A percentile compares a stretch with the other conserved stretches of the same genome.
phyloP scores from a whole-genome alignment of 2,113 vertebrate genomes.

The Larimichthys polyactis region DNA sequence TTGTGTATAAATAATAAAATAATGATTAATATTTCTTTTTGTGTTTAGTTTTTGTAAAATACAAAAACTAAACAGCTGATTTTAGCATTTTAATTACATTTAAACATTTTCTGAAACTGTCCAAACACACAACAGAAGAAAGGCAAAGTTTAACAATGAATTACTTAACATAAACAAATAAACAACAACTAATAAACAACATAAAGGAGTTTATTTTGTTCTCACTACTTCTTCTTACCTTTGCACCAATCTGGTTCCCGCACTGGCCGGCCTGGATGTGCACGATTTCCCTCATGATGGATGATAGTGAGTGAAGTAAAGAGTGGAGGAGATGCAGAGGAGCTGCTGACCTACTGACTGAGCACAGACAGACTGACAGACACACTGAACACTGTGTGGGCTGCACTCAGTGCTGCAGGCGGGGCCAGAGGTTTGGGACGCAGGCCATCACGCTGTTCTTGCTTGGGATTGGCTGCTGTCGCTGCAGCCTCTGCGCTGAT shows the following conservation, averaged over 20 bases:
- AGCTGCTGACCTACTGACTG: not conserved
- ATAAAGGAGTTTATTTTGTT: not conserved
- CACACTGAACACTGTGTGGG: rapidly evolving
- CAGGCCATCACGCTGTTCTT: not conserved
- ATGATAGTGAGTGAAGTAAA: not conserved
- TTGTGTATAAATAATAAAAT: not conserved
- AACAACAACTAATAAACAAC: not conserved
- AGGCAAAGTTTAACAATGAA: not conserved
- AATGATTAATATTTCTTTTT: not conserved
- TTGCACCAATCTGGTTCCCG: constrained; percentile 86
- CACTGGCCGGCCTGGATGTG: constrained; percentile 86
- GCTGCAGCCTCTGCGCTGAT: constrained; percentile 4
- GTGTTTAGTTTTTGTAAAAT: not conserved
- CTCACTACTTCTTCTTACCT: constrained; percentile 74
- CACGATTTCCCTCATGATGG: constrained; percentile 85
- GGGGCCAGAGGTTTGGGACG: not conserved
- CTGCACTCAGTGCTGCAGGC: not conserved
- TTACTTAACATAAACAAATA: not conserved
- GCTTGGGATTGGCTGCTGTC: constrained; percentile 48
- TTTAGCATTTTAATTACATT: not conserved
- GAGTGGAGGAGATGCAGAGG: not conserved
- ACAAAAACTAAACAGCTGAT: not conserved
- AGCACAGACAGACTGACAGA: not conserved
- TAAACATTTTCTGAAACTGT: rapidly evolving
- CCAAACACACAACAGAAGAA: not conserved